Percentiles rank a stretch among this genome's conserved stretches.
Conservation (phyloP, 2,888 invertebrate species). For the Elmis aenea region DNA sequence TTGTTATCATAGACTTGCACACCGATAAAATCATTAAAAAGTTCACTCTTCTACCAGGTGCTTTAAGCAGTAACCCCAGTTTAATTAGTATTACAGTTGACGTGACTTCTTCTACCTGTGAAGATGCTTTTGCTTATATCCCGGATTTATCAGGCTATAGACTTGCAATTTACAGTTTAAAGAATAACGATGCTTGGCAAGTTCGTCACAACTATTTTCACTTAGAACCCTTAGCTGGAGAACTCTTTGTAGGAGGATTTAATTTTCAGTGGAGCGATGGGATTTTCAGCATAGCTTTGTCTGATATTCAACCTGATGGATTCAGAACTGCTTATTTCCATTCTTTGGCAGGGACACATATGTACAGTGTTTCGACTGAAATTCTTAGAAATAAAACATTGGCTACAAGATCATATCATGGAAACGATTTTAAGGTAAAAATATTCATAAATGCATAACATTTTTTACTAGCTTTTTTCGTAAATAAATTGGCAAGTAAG, state of each 20-base stretch:
- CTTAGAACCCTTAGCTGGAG: conserved; percentile 65
- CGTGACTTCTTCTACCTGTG: conserved; percentile 53
- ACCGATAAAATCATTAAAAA: conserved; percentile 57
- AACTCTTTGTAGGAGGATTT: conserved; percentile 62
- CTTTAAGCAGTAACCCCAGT: conserved; percentile 48
- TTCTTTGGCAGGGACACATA: conserved; percentile 66
- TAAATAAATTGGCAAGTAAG: too few species aligned
- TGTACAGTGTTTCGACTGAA: conserved; percentile 65
- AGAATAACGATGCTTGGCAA: conserved; percentile 63
- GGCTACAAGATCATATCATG: conserved; percentile 52
- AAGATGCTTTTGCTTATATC: conserved; percentile 64
- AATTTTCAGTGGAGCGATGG: conserved; percentile 78
- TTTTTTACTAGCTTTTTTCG: neutral
- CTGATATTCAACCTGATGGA: conserved; percentile 50
- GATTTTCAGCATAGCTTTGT: conserved; percentile 66
- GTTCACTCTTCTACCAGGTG: conserved; percentile 52
- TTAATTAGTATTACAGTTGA: conserved; percentile 68
- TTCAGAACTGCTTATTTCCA: conserved; percentile 69
- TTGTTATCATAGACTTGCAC: conserved; percentile 62
- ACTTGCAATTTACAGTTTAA: conserved; percentile 56
- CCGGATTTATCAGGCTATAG: conserved; percentile 63
- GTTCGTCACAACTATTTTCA: conserved; percentile 67
- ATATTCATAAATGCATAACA: too few species aligned
- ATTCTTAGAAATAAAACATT: conserved; percentile 53
- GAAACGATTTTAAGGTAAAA: conserved; percentile 50